Evolutionary conservation across 2,113 vertebrate genomes (phyloP).

Genomic region (rat (Rattus norvegicus)): DNA sequence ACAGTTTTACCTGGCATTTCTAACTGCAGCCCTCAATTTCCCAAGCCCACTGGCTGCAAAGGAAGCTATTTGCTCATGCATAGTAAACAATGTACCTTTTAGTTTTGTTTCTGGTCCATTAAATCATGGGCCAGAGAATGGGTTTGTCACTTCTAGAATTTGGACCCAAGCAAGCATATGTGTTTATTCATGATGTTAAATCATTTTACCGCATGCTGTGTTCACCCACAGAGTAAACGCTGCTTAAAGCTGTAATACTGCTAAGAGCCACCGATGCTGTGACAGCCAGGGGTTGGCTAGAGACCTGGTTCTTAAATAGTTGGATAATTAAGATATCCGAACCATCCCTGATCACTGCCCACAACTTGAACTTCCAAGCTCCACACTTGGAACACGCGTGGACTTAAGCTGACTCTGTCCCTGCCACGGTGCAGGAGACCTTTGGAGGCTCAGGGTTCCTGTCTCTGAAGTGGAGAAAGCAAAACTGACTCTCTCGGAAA

Average conservation of each 20-base stretch:
- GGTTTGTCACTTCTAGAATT: conserved; percentile 85
- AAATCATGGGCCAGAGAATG: conserved; percentile 83
- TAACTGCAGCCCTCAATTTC: conserved; percentile 62
- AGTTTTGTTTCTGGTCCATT: conserved; percentile 84
- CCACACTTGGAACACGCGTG: background rate
- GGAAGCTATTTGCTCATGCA: conserved; percentile 70
- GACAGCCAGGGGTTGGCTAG: conserved; percentile 65
- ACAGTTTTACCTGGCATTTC: conserved; percentile 71
- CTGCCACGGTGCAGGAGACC: background rate
- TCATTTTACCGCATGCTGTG: conserved; percentile 85
- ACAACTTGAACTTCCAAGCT: conserved; percentile 42
- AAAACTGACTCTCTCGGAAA: background rate
- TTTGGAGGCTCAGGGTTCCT: background rate
- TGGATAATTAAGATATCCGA: conserved; percentile 81
- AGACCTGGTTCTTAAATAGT: conserved; percentile 77
- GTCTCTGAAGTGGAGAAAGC: background rate
- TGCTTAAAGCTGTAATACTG: conserved; percentile 84
- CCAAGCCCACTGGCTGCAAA: conserved; percentile 71
- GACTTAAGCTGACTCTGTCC: background rate
- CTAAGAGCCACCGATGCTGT: conserved; percentile 79
- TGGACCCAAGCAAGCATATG: conserved; percentile 84
- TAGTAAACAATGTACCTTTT: conserved; percentile 79
- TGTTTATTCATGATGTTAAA: conserved; percentile 86
- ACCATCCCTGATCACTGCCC: conserved; percentile 65
- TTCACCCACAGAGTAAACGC: conserved; percentile 86